Percentiles rank a stretch among this genome's conserved stretches.
Conservation (phyloP, 2,113 vertebrate species). For the Isichthys henryi region DNA sequence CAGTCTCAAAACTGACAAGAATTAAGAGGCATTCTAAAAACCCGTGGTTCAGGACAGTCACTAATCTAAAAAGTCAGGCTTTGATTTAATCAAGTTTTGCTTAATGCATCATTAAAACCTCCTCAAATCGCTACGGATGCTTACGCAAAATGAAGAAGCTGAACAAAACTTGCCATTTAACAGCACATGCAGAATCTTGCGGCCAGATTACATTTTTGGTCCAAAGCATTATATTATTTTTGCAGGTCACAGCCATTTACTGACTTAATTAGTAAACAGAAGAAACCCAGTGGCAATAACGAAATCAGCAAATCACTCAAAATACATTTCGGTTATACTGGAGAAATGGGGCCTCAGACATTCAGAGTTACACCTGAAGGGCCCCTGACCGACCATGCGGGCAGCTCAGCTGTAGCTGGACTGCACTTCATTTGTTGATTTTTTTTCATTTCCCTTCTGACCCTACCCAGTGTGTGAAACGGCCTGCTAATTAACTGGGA, state of each 20-base stretch:
- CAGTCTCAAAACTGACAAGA: conserved; percentile 29
- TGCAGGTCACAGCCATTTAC: conserved; percentile 31
- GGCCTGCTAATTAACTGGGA: conserved; percentile 58
- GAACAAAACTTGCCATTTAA: conserved; percentile 29
- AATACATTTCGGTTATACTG: not conserved
- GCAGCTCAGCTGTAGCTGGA: not conserved
- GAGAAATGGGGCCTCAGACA: not conserved
- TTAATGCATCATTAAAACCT: conserved; percentile 31
- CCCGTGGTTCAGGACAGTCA: conserved; percentile 33
- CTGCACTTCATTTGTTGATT: conserved; percentile 45
- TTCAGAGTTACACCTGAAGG: not conserved
- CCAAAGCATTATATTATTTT: conserved; percentile 32
- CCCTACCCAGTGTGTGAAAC: conserved; percentile 60
- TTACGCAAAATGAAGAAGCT: conserved; percentile 24
- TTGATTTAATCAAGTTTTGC: conserved; percentile 35
- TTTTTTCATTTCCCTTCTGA: conserved; percentile 50
- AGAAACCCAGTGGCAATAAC: conserved; percentile 32
- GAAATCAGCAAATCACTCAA: conserved; percentile 23
- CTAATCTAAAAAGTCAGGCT: conserved; percentile 34
- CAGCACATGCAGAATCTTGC: conserved; percentile 25
- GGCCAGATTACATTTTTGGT: conserved; percentile 35
- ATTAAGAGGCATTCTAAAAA: not conserved
- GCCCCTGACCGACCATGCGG: too few species aligned
- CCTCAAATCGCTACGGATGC: conserved; percentile 31
- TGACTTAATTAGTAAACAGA: conserved; percentile 27